Evolutionary conservation across 2,888 invertebrate genomes (phyloP), one percentile per base, ranked within the genome.

Genomic region (Drosophila diplacantha): DNA sequence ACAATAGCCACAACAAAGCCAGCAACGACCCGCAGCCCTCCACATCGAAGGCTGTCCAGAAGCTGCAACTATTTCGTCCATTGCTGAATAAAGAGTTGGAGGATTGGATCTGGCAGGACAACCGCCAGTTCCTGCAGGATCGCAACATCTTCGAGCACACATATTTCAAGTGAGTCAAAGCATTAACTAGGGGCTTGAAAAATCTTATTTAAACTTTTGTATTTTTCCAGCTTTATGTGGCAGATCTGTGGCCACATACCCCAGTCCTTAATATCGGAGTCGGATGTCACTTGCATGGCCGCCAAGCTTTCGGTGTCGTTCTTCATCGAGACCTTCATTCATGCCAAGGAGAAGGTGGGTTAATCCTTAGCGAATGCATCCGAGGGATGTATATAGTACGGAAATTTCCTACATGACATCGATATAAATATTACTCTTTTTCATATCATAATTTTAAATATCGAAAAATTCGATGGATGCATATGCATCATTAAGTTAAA

Each of bases 61-160:
- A 70, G 51, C 52, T 58, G 29, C 84, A 72, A 66, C 77, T 74
- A 56, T 79, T 85, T 69, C 86, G 84, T 67, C 84, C 86, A 57
- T 74, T 87, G 37, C 73, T 89, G 29, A 88, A 83, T 64, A 88
- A 88, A 72, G 96, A 96, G 76, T 89, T 97, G 37, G 95, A 96
- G 85, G 94, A 95, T 88, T 97, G 97, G 97, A 97, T 98, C 75
- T 98, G 97, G 97, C 94, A 96, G 85, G 98, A 98, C 89, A 98
- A 98, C 87, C 95, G 95, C 92, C 95, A 96, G 87, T 98, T 97
- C 85, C 90, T 98, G 55, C 95, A 96, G 85, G 97, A 98, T 88
- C 96, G 96, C 85, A 97, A 96, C 87, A 96, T 98, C 81, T 97
- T 98, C 86, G 97, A 98, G 84, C 97, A 97, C 85, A 95, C 95